Evolutionary conservation across 2,797 vertebrate species (phyloP), one percentile per base, ranked within the genome.

Genomic region (Cyprinella venusta): DNA sequence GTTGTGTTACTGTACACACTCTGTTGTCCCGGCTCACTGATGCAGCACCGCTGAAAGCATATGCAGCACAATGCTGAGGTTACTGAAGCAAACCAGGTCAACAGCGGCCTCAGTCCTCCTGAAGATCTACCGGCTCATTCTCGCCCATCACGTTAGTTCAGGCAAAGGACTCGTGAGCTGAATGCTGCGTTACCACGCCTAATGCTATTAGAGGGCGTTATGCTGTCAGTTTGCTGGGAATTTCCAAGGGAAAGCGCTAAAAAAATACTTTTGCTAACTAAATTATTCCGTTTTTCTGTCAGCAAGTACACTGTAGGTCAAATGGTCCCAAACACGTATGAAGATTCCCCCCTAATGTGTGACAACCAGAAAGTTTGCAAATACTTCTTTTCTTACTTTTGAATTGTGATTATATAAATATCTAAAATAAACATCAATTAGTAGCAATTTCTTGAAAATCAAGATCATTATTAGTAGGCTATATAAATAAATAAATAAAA

Each of bases 71-170:
- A 84, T 48, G 19, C 80, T 78, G 82, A 83, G 64, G 63, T 38
- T 87, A 86, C 77, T 88, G 80, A 87, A 87, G 85, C 84, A 87
- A 88, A 88, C 85, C 82, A 83, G 87, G 84, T 89, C 88, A 89
- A 79, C 52, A 64, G 76, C 59, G 38, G 36, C 83, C 76, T 67
- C 56, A 52, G 54, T 48, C 12, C 50, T 80, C 81, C 76, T 85
- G 50, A 64, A 85, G 84, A 70, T 70, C 50, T 59, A 72, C 69
- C 56, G 40, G 30, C 79, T 72, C 81, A 36, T 86, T 80, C 74
- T 56, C 61, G 50, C 70, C 77, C 68, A 56, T 81, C 65, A 64
- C 21, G 52, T 26, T 48, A 76, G 16, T 72, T 33, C 52, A 59
- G 70, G 48, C 42, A 54, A 76, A 84, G 61, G 26, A 56, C 40